Evolutionary conservation across 1,140 invertebrate species (phyloP).

Genomic region (Druon quercuslanigerum): DNA sequence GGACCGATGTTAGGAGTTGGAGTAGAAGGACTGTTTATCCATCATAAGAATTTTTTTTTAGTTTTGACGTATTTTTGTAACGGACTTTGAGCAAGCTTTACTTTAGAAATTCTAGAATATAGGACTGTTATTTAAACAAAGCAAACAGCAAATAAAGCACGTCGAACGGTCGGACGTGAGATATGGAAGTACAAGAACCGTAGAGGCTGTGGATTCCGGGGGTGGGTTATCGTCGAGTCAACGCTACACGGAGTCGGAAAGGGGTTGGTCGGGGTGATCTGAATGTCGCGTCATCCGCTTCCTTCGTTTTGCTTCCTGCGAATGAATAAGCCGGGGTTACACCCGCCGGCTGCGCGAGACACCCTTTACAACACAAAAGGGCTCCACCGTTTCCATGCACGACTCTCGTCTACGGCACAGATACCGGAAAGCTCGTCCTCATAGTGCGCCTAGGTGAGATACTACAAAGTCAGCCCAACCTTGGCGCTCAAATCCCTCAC

Average conservation of each 20-base stretch:
- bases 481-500: neutral
- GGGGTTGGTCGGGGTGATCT: slow-evolving; percentile 59
- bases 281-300: slow-evolving; percentile 67
- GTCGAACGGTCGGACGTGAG: slow-evolving; percentile 27
- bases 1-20: too few species aligned
- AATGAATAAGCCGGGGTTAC: slow-evolving; percentile 71
- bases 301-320: slow-evolving; percentile 69
- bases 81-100: too few species aligned
- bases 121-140: slow-evolving; percentile 9
- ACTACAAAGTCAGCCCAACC: neutral
- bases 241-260: slow-evolving; percentile 34
- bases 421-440: slow-evolving; percentile 65
- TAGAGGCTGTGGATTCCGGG: slow-evolving; percentile 34
- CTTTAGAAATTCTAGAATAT: neutral
- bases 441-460: slow-evolving; percentile 39
- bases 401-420: slow-evolving; percentile 51
- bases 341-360: slow-evolving; percentile 66
- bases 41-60: too few species aligned
- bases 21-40: too few species aligned
- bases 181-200: slow-evolving; percentile 24
- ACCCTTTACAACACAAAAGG: slow-evolving; percentile 59
- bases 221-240: slow-evolving; percentile 53
- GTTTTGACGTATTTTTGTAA: too few species aligned
- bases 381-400: slow-evolving; percentile 54
- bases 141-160: slow-evolving; percentile 19